phyloP scores from a whole-genome alignment of 2,113 vertebrate genomes.

The Eupsittula cactorum region DNA sequence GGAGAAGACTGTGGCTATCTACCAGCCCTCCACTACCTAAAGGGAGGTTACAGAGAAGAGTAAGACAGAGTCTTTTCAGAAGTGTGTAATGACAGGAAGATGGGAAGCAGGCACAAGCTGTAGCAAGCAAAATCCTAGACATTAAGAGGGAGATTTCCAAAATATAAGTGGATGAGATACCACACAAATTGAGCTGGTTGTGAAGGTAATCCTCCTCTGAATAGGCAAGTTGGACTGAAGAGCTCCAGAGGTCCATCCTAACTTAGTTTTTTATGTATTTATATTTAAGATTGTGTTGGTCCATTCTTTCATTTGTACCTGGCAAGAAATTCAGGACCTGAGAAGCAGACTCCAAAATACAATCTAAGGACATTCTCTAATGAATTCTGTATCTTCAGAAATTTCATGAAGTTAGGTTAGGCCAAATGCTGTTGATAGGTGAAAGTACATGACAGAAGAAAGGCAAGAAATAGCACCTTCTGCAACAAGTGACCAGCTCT shows the following conservation, averaged over 20 bases:
- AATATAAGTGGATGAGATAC: not conserved
- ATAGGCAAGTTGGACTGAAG: not conserved
- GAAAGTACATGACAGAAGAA: not conserved
- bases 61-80: not conserved
- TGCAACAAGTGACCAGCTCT: not conserved
- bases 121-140: not conserved
- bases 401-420: not conserved
- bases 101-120: not conserved
- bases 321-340: not conserved
- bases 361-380: not conserved
- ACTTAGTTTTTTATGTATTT: not conserved
- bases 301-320: not conserved
- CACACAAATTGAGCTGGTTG: not conserved
- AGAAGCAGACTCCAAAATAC: not conserved
- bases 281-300: not conserved
- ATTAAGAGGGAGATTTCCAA: not conserved
- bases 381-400: not conserved
- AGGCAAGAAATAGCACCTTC: not conserved
- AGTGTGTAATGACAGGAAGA: rapidly evolving
- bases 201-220: not conserved
- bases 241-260: not conserved
- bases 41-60: not conserved
- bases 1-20: not conserved
- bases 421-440: not conserved
- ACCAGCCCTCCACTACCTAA: not conserved